Evolutionary conservation across 2,888 invertebrate genomes (phyloP), one percentile per base, ranked within the genome.

Genomic region (Eledone cirrhosa): DNA sequence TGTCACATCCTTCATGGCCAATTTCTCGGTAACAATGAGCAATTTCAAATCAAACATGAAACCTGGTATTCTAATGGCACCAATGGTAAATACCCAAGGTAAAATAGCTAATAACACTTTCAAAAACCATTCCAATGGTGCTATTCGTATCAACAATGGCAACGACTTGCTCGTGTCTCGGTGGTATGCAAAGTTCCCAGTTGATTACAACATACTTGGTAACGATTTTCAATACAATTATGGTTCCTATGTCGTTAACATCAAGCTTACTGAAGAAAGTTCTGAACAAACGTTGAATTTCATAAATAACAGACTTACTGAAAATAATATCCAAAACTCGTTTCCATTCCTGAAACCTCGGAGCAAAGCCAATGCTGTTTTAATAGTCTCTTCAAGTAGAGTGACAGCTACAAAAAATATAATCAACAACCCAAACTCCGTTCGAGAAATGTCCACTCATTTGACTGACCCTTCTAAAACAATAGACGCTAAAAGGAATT

Each of bases 391-490:
- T 0, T 98, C 98, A 0, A 94, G 95, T 88, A 98, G 99, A 89
- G 94, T 98, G 0, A 93, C 94, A 72, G 93, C 99, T 2, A 96
- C 93, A 86, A 93, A 98, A 80, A 99, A 99, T 90, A 96, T 97
- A 80, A 94, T 99, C 63, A 76, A 82, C 65, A 99, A 99, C 91
- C 94, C 94, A 1, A 94, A 94, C 82, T 97, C 98, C 0, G 93
- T 94, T 78, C 98, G 97, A 89, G 99, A 99, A 92, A 94, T 99
- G 75, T 97, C 97, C 0, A 97, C 98, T 0, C 98, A 99, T 87
- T 92, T 98, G 27, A 94, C 95, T 87, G 97, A 98, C 89, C 98
- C 98, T 89, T 97, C 97, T 87, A 95, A 96, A 92, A 92, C 94
- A 27, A 94, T 99, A n/a, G 96, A 98, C 89, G 98, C 97, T 84